Conservation (phyloP, 2,888 invertebrate species). For the Drosophila imparisetae region DNA sequence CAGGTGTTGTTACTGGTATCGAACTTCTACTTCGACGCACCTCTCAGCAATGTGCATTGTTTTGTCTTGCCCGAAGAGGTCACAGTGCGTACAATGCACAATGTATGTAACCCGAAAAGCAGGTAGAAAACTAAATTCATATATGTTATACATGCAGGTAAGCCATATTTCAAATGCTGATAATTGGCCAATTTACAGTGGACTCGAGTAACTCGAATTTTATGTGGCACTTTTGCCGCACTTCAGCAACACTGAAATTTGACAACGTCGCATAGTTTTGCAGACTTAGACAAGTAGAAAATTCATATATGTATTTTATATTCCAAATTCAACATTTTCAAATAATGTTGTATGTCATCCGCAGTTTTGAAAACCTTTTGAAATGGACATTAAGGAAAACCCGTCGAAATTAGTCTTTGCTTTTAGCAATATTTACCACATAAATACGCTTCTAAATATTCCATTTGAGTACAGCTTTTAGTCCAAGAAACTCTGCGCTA, state of each 20-base stretch:
- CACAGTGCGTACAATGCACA: conserved; percentile 63
- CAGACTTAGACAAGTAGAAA: background rate
- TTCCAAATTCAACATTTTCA: background rate
- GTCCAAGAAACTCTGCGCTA: background rate
- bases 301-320: background rate
- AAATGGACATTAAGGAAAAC: rapidly evolving
- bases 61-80: conserved; percentile 63
- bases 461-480: background rate
- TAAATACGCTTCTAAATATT: background rate
- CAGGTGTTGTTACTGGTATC: conserved; percentile 63
- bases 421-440: background rate
- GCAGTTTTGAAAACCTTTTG: background rate
- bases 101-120: conserved; percentile 43
- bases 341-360: background rate
- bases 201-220: conserved; percentile 22
- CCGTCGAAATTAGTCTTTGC: background rate
- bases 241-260: conserved; percentile 37
- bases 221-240: conserved; percentile 36
- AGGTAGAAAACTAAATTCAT: conserved; percentile 54
- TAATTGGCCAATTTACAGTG: conserved; percentile 81
- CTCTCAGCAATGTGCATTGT: conserved; percentile 67
- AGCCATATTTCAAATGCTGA: conserved; percentile 73
- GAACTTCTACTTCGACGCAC: conserved; percentile 2
- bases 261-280: conserved; percentile 42
- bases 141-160: conserved; percentile 57